A percentile compares a stretch with the other conserved stretches of the same genome.
These are phyloP conservation scores for Eledona agricola DNA, from an alignment of 2,888 invertebrate species.

Conservation along the genomic window DNA sequence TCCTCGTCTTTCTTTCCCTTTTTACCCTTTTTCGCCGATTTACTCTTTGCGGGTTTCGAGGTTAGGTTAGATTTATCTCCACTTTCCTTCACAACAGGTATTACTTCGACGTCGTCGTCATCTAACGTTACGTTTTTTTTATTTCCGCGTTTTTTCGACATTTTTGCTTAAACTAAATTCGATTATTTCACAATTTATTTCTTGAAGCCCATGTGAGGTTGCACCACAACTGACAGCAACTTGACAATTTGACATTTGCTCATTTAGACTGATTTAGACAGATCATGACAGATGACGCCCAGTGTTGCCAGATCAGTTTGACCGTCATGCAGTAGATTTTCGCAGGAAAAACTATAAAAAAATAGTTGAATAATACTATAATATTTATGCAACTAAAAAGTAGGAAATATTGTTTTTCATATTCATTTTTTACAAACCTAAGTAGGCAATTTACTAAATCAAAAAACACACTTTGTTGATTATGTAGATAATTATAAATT, in stretches of 20 bases:
- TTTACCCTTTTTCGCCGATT: slow-evolving; percentile 63
- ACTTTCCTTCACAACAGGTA: slow-evolving; percentile 52
- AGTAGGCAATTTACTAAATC: too few relatives aligned
- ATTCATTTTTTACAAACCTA: too few relatives aligned
- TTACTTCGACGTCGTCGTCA: slow-evolving; percentile 63
- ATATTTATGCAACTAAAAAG: too few relatives aligned
- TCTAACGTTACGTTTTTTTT: slow-evolving; percentile 69
- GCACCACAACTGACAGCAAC: not conserved
- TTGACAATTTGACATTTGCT: slow-evolving; percentile 11
- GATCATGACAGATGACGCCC: too few relatives aligned
- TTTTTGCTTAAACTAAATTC: slow-evolving; percentile 55
- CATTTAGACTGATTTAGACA: too few relatives aligned
- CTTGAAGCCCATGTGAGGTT: slow-evolving; percentile 1
- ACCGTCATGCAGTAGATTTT: not conserved
- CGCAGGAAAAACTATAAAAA: too few relatives aligned
- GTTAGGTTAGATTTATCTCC: slow-evolving; percentile 62
- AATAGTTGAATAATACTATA: too few relatives aligned
- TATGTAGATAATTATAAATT: too few relatives aligned
- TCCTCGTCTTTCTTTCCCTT: slow-evolving; percentile 54
- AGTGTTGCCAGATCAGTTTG: too few relatives aligned
- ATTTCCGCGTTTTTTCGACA: slow-evolving; percentile 70
- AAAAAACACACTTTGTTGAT: too few relatives aligned
- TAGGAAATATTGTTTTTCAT: too few relatives aligned
- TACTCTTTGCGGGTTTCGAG: slow-evolving; percentile 65
- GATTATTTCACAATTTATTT: not conserved